A percentile compares a stretch with the other conserved stretches of the same genome.
These are phyloP conservation scores for Drosophila recens DNA, from an alignment of 2,888 invertebrate species.

Conservation along the genomic window DNA sequence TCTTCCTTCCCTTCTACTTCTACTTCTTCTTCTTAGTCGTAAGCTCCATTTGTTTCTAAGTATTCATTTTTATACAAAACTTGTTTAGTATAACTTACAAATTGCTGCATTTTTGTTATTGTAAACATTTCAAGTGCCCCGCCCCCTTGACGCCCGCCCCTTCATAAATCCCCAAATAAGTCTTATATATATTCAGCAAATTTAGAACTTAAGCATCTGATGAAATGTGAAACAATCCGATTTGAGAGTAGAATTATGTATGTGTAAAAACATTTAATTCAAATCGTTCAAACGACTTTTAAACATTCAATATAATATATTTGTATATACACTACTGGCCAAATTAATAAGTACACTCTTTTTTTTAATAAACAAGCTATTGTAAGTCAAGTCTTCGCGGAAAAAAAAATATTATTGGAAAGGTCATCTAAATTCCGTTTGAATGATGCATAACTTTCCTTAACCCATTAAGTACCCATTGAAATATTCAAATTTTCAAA, in stretches of 20 bases:
- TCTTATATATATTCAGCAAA: constrained; percentile 22
- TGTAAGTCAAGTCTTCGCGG: no score
- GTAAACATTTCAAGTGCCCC: constrained; percentile 23
- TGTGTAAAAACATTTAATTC: no score
- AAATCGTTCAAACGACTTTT: no score
- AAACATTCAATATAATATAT: no score
- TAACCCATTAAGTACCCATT: no score
- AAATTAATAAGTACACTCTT: no score
- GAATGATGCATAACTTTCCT: no score
- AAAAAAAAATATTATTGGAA: no score
- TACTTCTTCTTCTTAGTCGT: constrained; percentile 50
- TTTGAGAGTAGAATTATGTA: constrained; percentile 21
- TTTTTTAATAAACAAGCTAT: no score
- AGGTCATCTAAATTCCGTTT: no score
- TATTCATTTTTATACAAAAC: constrained; percentile 68
- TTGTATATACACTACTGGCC: no score
- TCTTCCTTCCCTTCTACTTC: background rate
- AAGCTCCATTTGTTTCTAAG: constrained; percentile 71
- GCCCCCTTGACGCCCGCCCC: background rate
- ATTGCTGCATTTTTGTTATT: constrained; percentile 71
- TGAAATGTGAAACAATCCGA: constrained; percentile 18
- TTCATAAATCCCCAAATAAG: constrained; percentile 15
- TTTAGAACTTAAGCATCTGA: constrained; percentile 45
- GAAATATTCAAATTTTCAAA: no score
- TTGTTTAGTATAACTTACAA: constrained; percentile 66